Evolutionary conservation across 2,888 invertebrate species (phyloP), one percentile per base, ranked within the genome.

Genomic region (Cotesia congregata): DNA sequence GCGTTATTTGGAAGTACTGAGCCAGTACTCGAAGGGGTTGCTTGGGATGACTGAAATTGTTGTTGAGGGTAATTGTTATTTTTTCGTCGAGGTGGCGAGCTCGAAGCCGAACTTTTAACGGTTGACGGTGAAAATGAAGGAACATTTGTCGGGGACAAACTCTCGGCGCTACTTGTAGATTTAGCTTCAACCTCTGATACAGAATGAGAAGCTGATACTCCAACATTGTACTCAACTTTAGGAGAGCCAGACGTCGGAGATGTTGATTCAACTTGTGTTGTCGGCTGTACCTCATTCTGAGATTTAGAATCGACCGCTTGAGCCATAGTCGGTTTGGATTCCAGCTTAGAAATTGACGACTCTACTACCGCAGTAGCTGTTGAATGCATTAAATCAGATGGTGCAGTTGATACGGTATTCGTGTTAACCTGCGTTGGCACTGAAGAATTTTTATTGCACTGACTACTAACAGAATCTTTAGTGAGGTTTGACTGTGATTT

Each of bases 1-100:
- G 74, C 76, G 71, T 68, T 65, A 76, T 78, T 77, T 80, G 77
- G 40, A 68, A 64, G 69, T 41, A 40, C 50, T 50, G 12, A 7
- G 12, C 17, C 65, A 50, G n/a, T 15, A 71, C n/a, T 41, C 3
- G 30, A 30, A 3, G 30, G 30, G 1, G 12, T 30, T 17, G 75
- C 17, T 20, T 79, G 39, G 30, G 30, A 30, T 39, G 78, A 70
- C 78, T 79, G 77, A 60, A 79, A 17, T 77, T 78, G 75, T 67
- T 79, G 82, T 74, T 75, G 79, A 50, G 80, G 79, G 50, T 70
- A 73, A 40, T 84, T 81, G 75, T 84, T 85, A 41, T 83, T 83
- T 84, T 87, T 88, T 76, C 86, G 85, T 75, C 85, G 83, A 15
- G 87, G 85, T 39, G 87, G 87, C 67, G 86, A 87, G 59, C 80